A percentile compares a stretch with the other conserved stretches of the same genome.
phyloP scores from a whole-genome alignment of 2,888 invertebrate species.

The Polydrusus tereticollis region DNA sequence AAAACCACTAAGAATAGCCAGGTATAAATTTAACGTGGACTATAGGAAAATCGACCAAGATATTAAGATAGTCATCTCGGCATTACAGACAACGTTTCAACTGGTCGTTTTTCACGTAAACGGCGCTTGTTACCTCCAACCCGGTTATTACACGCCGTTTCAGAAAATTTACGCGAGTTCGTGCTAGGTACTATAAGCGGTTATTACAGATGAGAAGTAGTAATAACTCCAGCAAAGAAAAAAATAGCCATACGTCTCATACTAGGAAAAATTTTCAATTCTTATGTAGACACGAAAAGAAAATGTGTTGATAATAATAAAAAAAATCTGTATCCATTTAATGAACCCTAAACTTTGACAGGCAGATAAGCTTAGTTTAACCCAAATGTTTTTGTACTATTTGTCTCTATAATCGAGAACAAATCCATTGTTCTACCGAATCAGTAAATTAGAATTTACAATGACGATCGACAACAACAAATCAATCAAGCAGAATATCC shows the following conservation, averaged over 20 bases:
- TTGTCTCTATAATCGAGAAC: neutral
- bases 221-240: constrained; percentile 1
- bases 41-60: constrained; percentile 17
- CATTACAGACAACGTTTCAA: constrained; percentile 18
- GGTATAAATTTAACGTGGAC: constrained; percentile 4
- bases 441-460: neutral
- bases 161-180: constrained; percentile 27
- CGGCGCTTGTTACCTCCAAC: constrained; percentile 29
- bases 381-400: too few relatives aligned
- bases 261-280: too few relatives aligned
- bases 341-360: too few relatives aligned
- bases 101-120: constrained; percentile 27
- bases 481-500: neutral
- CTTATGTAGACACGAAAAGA: too few relatives aligned
- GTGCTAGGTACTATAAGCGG: constrained; percentile 22
- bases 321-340: too few relatives aligned
- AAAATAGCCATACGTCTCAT: too few relatives aligned
- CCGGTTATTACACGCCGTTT: constrained; percentile 28
- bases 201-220: constrained; percentile 16
- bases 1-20: neutral
- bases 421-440: neutral
- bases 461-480: neutral
- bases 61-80: constrained; percentile 27
- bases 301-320: too few relatives aligned
- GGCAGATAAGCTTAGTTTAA: too few relatives aligned